Base-by-base conservation (phyloP, 2,113 vertebrate species). In the Nipponia nippon region DNA sequence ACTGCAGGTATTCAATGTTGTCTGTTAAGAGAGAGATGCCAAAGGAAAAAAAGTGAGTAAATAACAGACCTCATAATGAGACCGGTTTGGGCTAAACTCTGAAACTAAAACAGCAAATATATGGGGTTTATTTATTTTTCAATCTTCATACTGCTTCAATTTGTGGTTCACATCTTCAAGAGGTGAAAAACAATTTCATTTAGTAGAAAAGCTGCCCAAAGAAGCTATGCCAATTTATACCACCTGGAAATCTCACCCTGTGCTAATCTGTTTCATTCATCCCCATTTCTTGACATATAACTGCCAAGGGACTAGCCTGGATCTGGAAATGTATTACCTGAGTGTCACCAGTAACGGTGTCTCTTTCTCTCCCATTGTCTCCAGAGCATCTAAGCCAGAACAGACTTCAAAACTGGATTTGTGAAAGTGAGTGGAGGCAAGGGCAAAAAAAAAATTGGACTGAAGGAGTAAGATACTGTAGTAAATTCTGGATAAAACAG, bases 241-340 rank as follows among this genome's bases (percentile, higher is more conserved):
- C 78, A 80, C 58, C 66, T 70, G 87, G 75, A 81, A 86, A 73
- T 79, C 97, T 98, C 93, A 83, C 94, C 87, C 86, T 62, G 56
- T 77, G 86, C 95, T 96, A 77, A 96, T 97, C 95, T 89, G 62
- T 82, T 96, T 77, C 80, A 82, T 91, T 96, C 79, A 89, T 81
- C 61, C 89, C 66, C 59, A 16, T 70, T 97, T 86, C 91, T 90
- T 96, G 95, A 81, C 85, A 86, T 18, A 25, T 23, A 96, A 83
- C 92, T 93, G 55, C 66, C 84, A 58, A 83, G 87, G 69, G 89
- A 95, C 40, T 27, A 56, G 75, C 12, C 53, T 90, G 75, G 49
- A 63, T 93, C 77, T 83, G 81, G 73, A 93, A 95, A 75, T 66
- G 62, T 61, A 88, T 94, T 93, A 85, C 63, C 19, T 6, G 1